Evolutionary conservation across 2,797 vertebrate genomes (phyloP).

Genomic region (Arnoldichthys spilopterus): DNA sequence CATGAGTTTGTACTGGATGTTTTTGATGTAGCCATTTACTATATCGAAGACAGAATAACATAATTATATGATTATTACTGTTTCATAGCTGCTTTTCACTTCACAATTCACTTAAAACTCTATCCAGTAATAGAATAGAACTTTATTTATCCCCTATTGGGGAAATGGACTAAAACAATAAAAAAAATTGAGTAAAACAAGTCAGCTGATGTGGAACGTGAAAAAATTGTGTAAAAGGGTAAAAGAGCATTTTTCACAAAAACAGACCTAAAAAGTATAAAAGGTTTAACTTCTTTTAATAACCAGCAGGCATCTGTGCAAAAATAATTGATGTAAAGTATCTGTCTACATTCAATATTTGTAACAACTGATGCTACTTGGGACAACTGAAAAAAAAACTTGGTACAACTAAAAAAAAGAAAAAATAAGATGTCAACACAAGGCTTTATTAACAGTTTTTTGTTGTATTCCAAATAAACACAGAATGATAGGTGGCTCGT

Average conservation of each 20-base stretch:
- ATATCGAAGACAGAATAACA: no score
- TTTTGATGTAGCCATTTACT: no score
- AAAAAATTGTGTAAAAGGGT: not conserved
- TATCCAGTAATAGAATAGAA: no score
- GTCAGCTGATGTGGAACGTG: no score
- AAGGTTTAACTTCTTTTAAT: not conserved
- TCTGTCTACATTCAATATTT: not conserved
- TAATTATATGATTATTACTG: no score
- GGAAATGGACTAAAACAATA: no score
- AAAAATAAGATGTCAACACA: conserved; percentile 5
- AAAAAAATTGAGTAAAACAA: no score
- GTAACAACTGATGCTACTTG: not conserved
- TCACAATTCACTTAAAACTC: no score
- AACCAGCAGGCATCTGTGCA: not conserved
- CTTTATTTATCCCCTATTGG: no score
- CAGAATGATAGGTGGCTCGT: not conserved
- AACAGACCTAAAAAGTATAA: not conserved
- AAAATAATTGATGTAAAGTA: not conserved
- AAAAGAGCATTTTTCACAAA: not conserved
- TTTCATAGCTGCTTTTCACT: no score
- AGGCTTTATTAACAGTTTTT: conserved; percentile 7
- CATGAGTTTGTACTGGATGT: no score
- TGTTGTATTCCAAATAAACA: conserved; percentile 19
- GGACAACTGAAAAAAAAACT: not conserved
- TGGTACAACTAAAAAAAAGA: not conserved